Evolutionary conservation across 2,113 vertebrate genomes (phyloP), one percentile per base, ranked within the genome.

Genomic region (Cebidichthys violaceus): DNA sequence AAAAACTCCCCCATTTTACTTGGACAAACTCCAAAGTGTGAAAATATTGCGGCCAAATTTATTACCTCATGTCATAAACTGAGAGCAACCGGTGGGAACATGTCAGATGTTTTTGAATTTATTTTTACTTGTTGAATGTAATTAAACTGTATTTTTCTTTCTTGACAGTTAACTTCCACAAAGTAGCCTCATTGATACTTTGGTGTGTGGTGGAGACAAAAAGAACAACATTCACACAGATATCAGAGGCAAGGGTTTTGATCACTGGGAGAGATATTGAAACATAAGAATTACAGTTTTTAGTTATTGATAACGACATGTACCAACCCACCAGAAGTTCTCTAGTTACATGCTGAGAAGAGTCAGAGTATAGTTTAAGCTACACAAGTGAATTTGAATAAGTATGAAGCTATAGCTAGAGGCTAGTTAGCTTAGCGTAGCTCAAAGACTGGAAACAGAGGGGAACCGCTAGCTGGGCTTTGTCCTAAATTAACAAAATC

Each of bases 41-140:
- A 81, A 81, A 79, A 82, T 22, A 69, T 64, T 52, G 47, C 41
- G 27, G 70, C 61, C 27, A 20, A 65, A 55, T 77, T 35, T 73
- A 84, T 70, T 43, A 71, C 57, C 33, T 80, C 14, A n/a, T 33
- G 60, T n/a, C 15, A 18, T 31, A 29, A 77, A 52, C 31, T 61
- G 47, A 79, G 43, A 57, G 13, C 13, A 39, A 27, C 17, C 37
- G 24, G 4, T 35, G 33, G 17, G 0, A 89, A 39, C 22, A 33
- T 41, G 37, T 2, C 31, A 35, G 24, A 33, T 59, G 24, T 55
- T 13, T 24, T 55, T 24, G 54, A 24, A 55, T 55, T 55, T 55
- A 55, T 55, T 24, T 24, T 24, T 24, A 55, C 22, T 55, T 55
- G n/a, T n/a, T 55, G 22, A 55, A 55, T 55, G 52, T 22, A 20